Conservation (phyloP, 2,113 vertebrate species). For the Lethenteron camtschaticum region DNA sequence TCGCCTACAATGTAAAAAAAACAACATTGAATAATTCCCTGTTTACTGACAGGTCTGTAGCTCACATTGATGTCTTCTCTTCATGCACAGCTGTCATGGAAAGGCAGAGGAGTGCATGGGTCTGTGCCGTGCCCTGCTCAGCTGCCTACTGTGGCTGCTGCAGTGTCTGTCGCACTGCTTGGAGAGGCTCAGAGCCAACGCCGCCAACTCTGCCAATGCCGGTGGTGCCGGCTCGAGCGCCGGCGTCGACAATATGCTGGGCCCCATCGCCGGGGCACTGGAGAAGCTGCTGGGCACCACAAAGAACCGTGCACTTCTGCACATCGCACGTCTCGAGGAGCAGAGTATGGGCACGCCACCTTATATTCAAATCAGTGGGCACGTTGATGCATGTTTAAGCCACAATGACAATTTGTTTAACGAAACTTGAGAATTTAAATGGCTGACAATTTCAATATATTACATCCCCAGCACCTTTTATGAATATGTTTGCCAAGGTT, state of each 20-base stretch:
- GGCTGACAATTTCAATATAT: too few species aligned
- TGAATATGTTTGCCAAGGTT: too few species aligned
- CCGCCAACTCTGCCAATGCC: slow-evolving; percentile 10
- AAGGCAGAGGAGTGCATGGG: slow-evolving; percentile 89
- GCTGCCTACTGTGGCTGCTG: slow-evolving; percentile 61
- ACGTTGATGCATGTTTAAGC: too few species aligned
- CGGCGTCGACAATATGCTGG: slow-evolving; percentile 38
- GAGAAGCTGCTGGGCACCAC: slow-evolving; percentile 39
- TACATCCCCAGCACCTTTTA: too few species aligned
- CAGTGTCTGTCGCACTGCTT: slow-evolving; percentile 55
- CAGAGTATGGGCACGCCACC: slow-evolving; percentile 26
- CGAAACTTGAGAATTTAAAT: too few species aligned
- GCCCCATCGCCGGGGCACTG: slow-evolving; percentile 52
- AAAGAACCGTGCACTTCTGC: slow-evolving; percentile 77
- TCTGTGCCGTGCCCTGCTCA: slow-evolving; percentile 62
- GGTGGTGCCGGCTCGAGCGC: slow-evolving; percentile 8
- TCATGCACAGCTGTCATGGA: slow-evolving; percentile 49
- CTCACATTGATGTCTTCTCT: neutral
- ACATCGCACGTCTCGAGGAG: slow-evolving; percentile 80
- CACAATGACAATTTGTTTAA: too few species aligned
- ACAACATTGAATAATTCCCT: too few species aligned
- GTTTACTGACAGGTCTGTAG: too few species aligned
- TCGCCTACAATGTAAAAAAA: too few species aligned
- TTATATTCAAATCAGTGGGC: too few species aligned
- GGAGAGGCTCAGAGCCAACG: slow-evolving; percentile 43